These are phyloP conservation scores for Dilophus febrilis DNA, from an alignment of 2,888 invertebrate genomes.

Conservation along the genomic window DNA sequence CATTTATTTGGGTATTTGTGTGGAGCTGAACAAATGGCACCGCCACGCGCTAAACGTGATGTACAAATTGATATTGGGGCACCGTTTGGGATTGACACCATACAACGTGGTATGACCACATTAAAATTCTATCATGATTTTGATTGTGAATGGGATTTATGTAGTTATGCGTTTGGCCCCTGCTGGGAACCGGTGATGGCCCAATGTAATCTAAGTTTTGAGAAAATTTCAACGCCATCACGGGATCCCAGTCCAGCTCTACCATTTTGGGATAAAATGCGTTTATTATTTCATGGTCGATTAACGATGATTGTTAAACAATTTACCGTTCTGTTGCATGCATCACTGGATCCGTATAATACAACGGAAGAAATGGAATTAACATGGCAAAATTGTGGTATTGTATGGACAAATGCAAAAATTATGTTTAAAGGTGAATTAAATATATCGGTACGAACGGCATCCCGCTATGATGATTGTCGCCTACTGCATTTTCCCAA, in stretches of 20 bases:
- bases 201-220: conserved; percentile 46
- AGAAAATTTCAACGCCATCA: conserved; percentile 72
- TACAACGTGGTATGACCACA: conserved; percentile 84
- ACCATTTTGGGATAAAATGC: conserved; percentile 95
- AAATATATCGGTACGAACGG: conserved; percentile 88
- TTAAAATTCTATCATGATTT: conserved; percentile 97
- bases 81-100: conserved; percentile 66
- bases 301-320: conserved; percentile 75
- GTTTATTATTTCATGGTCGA: conserved; percentile 82
- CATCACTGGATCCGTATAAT: conserved; percentile 95
- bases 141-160: conserved; percentile 79
- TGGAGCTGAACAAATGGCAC: conserved; percentile 76
- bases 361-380: conserved; percentile 98
- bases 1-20: conserved; percentile 78
- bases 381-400: conserved; percentile 80
- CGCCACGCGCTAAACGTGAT: conserved; percentile 35
- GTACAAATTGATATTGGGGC: conserved; percentile 50
- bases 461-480: conserved; percentile 98
- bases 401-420: conserved; percentile 93
- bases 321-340: conserved; percentile 82
- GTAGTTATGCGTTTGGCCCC: conserved; percentile 90
- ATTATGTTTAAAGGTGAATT: conserved; percentile 84
- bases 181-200: conserved; percentile 88
- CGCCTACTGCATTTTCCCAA: conserved; percentile 81
- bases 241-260: conserved; percentile 85